Conservation (phyloP, 1,140 invertebrate genomes). For the Pomacea maculata region DNA sequence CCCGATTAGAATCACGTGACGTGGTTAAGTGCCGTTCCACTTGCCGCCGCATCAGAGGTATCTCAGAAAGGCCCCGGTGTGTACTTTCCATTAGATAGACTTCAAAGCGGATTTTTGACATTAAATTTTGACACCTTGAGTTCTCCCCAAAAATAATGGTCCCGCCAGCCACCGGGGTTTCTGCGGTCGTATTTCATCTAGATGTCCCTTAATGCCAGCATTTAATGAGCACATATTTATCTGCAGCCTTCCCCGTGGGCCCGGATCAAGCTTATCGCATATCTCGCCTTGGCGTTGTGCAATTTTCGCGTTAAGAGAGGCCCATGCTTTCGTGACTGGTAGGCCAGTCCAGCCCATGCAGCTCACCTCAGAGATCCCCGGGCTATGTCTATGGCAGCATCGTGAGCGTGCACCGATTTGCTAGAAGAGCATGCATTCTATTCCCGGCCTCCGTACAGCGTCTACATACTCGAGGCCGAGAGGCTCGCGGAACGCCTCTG, state of each 20-base stretch:
- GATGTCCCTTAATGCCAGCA: constrained; percentile 22
- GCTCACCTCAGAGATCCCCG: no score
- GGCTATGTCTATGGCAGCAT: no score
- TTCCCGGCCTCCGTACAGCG: no score
- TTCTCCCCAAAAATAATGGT: constrained; percentile 10
- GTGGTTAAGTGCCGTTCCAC: constrained; percentile 5
- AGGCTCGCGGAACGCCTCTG: no score
- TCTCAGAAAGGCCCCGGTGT: background rate
- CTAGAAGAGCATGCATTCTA: no score
- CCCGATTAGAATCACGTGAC: constrained; percentile 20
- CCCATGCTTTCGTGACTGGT: no score
- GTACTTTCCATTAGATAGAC: constrained; percentile 35
- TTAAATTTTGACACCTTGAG: constrained; percentile 22
- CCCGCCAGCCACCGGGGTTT: constrained; percentile 9
- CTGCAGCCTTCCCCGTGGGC: constrained; percentile 5
- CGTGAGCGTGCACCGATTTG: no score
- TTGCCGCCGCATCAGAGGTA: background rate
- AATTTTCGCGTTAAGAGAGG: background rate
- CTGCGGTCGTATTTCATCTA: constrained; percentile 21
- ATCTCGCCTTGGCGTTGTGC: constrained; percentile 5
- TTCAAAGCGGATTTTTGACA: constrained; percentile 25
- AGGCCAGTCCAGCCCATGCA: no score
- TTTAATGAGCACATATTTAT: constrained; percentile 26
- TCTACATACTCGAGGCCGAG: no score
- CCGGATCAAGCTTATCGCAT: constrained; percentile 13